Evolutionary conservation across 1,140 invertebrate species (phyloP), one percentile per base, ranked within the genome.

Genomic region (Solen grandis): DNA sequence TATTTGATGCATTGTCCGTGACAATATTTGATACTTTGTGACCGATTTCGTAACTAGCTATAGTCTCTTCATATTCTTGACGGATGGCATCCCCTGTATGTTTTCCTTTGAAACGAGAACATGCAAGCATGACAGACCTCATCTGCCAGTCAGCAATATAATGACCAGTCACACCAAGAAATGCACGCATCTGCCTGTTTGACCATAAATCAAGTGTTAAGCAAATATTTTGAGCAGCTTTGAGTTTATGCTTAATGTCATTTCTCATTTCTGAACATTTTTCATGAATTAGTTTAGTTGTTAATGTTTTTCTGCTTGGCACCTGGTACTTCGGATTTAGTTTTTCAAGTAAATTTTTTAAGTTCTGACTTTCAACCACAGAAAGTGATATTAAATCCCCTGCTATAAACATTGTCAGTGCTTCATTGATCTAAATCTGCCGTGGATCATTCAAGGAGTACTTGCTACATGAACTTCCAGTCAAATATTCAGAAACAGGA

Each of bases 241-340:
- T n/a, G n/a, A n/a, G n/a, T n/a, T n/a, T n/a, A n/a, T n/a, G n/a
- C n/a, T n/a, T n/a, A n/a, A 59, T 25, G 55, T 59, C 25, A 2
- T 59, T 59, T 59, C n/a, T 59, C 25, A 59, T 25, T 59, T 59
- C 55, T 5, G 55, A 59, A 27, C 55, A 59, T 59, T 59, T 59
- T 59, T 8, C 55, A 27, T 59, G 25, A 59, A 59, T 8, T n/a
- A 59, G 33, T 27, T 8, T 16, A n/a, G 3, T 59, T 13, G 22
- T 59, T 59, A 59, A 59, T 16, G 25, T 3, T 59, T 59, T 59
- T 27, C 55, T 59, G 5, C 27, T 25, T 16, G 55, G 55, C 16
- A 59, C 19, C 13, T 59, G 29, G 55, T 59, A 27, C 55, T 59
- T 14, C 5, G 55, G 55, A 59, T 59, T 25, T 31, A 59, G 55